A percentile compares a stretch with the other conserved stretches of the same genome.
These are phyloP conservation scores for Gobius niger DNA, from an alignment of 2,113 vertebrate species.

Conservation along the genomic window DNA sequence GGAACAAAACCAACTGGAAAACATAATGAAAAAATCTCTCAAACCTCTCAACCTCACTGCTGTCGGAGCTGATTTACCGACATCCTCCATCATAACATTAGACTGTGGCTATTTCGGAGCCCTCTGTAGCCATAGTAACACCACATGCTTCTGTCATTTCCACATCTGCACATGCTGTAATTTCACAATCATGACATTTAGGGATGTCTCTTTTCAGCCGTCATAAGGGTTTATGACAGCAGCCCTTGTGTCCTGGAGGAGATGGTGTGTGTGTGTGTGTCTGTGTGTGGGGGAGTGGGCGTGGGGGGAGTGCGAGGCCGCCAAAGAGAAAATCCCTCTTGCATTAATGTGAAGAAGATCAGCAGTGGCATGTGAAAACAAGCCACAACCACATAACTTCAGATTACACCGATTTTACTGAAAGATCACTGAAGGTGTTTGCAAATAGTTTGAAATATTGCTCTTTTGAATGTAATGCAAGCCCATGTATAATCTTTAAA, in stretches of 20 bases:
- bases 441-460: too few relatives aligned
- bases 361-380: slow-evolving; percentile 1
- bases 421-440: too few relatives aligned
- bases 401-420: too few relatives aligned
- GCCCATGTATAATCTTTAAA: too few relatives aligned
- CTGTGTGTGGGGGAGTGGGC: slow-evolving; percentile 1
- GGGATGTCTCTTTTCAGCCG: neutral
- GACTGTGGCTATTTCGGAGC: slow-evolving; percentile 68
- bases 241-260: slow-evolving; percentile 30
- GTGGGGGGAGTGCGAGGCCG: slow-evolving; percentile 50
- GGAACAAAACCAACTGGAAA: too few relatives aligned
- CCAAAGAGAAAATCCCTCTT: slow-evolving; percentile 41
- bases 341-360: slow-evolving; percentile 27
- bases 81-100: slow-evolving; percentile 55
- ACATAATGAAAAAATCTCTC: too few relatives aligned
- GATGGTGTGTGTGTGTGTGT: neutral
- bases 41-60: neutral
- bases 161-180: neutral
- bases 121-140: slow-evolving; percentile 74
- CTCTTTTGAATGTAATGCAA: too few relatives aligned
- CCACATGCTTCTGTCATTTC: slow-evolving; percentile 43
- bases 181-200: neutral
- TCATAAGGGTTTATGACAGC: slow-evolving; percentile 15
- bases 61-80: slow-evolving; percentile 39
- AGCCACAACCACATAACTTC: too few relatives aligned